These are phyloP conservation scores for Scaptomyza parva DNA, from an alignment of 2,888 invertebrate genomes.

Conservation along the genomic window DNA sequence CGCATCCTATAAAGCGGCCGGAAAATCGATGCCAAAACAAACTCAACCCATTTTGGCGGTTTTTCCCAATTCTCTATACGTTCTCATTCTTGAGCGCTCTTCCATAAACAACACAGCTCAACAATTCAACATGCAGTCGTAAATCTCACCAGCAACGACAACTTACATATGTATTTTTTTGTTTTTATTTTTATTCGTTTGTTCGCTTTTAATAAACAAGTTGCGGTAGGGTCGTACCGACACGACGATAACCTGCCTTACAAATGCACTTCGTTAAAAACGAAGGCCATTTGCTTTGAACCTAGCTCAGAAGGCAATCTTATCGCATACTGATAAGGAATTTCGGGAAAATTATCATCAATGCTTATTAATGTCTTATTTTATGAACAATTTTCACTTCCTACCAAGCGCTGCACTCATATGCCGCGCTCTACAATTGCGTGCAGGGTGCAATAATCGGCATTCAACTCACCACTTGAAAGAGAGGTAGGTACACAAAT, in stretches of 20 bases:
- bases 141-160: constrained; percentile 72
- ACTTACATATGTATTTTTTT: constrained; percentile 73
- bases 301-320: constrained; percentile 13
- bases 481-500: constrained; percentile 79
- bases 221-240: constrained; percentile 62
- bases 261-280: neutral
- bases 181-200: constrained; percentile 80
- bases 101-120: constrained; percentile 28
- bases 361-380: constrained; percentile 12
- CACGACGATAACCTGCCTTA: constrained; percentile 46
- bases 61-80: constrained; percentile 67
- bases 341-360: neutral
- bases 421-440: constrained; percentile 53
- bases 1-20: constrained; percentile 38
- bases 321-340: constrained; percentile 31
- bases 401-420: constrained; percentile 40
- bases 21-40: constrained; percentile 76
- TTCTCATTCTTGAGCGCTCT: constrained; percentile 59
- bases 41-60: constrained; percentile 76
- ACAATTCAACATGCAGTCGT: constrained; percentile 57
- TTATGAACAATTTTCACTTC: constrained; percentile 39
- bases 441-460: constrained; percentile 78
- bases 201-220: constrained; percentile 76
- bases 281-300: neutral
- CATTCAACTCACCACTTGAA: constrained; percentile 75